Evolutionary conservation across 2,797 vertebrate species (phyloP).

Genomic region (Hirundo rustica): DNA sequence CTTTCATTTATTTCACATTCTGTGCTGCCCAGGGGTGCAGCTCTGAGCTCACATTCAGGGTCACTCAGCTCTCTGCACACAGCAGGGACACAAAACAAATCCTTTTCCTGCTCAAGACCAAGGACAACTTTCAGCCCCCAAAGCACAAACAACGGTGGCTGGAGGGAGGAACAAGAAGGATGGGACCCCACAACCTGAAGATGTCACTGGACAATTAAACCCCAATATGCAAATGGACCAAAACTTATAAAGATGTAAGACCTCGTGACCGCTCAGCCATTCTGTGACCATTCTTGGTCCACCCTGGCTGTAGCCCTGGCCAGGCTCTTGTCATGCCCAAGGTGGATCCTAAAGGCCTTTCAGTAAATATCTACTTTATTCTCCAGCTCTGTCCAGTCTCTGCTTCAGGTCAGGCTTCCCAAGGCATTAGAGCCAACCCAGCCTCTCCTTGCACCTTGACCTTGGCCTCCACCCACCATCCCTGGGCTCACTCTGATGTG

Average conservation of each 20-base stretch:
- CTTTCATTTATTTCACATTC: background rate
- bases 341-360: background rate
- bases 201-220: background rate
- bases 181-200: background rate
- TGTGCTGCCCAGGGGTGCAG: background rate
- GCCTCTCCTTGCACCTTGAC: background rate
- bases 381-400: background rate
- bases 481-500: rapidly evolving
- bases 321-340: background rate
- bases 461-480: background rate
- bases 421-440: background rate
- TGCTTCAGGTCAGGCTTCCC: background rate
- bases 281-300: background rate
- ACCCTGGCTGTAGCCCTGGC: background rate
- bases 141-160: background rate
- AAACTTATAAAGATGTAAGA: background rate
- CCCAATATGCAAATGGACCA: background rate
- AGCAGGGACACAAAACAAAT: background rate
- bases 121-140: background rate
- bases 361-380: background rate
- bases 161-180: background rate
- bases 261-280: background rate
- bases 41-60: background rate
- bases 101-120: background rate
- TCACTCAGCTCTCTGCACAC: background rate